These are phyloP conservation scores for Aporophyla nigra DNA, from an alignment of 2,888 invertebrate genomes.

Conservation along the genomic window DNA sequence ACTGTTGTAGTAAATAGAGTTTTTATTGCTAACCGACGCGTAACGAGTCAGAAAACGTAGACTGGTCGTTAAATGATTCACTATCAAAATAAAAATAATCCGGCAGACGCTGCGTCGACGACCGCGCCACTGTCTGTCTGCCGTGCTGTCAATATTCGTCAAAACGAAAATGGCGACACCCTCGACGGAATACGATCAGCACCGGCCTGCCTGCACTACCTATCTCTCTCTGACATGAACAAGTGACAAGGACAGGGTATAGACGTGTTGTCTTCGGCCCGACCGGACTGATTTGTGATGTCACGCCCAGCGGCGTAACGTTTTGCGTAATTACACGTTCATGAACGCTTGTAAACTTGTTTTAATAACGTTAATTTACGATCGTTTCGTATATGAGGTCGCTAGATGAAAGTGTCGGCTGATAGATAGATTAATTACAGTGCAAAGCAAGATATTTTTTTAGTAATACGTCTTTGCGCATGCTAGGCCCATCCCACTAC, in stretches of 20 bases:
- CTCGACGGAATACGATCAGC: constrained; percentile 90
- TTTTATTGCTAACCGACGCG: constrained; percentile 79
- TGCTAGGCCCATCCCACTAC: constrained; percentile 90
- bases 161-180: constrained; percentile 94
- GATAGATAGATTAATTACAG: constrained; percentile 83
- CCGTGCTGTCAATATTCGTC: constrained; percentile 94
- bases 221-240: constrained; percentile 73
- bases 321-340: constrained; percentile 90
- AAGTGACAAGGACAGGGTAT: constrained; percentile 76
- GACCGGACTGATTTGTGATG: constrained; percentile 90
- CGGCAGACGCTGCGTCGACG: constrained; percentile 89
- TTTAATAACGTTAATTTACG: constrained; percentile 89
- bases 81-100: constrained; percentile 91
- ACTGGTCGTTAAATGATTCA: constrained; percentile 86
- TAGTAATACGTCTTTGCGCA: constrained; percentile 88
- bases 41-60: constrained; percentile 77
- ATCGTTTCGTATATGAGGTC: constrained; percentile 85
- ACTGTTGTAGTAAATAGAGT: constrained; percentile 79
- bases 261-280: constrained; percentile 87
- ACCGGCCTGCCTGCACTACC: constrained; percentile 80
- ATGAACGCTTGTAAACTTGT: constrained; percentile 88
- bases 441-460: constrained; percentile 77
- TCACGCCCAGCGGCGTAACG: constrained; percentile 91
- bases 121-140: constrained; percentile 90
- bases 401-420: constrained; percentile 84